Evolutionary conservation across 2,113 vertebrate species (phyloP).

Genomic region (Apaloderma vittatum): DNA sequence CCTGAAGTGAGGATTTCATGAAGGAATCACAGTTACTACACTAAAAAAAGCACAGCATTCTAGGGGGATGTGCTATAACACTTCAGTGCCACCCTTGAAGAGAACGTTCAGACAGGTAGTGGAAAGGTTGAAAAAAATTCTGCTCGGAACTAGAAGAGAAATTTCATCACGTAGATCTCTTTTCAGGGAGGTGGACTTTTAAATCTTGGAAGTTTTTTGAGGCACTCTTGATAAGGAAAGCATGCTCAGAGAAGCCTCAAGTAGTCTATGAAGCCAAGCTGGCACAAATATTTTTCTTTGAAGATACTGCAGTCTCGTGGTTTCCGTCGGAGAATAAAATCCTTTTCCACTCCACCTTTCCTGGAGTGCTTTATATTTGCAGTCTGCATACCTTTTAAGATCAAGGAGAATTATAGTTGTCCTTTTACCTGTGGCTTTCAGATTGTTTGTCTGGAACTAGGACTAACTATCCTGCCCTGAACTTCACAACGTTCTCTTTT

Average conservation of each 20-base stretch:
- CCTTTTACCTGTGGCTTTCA: not conserved
- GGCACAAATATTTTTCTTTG: not conserved
- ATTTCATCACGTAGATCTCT: not conserved
- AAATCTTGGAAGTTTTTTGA: not conserved
- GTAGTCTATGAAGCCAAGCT: not conserved
- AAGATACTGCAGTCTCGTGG: not conserved
- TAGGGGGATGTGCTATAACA: not conserved
- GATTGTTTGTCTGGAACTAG: not conserved
- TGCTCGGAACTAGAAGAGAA: not conserved
- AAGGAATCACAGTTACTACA: not conserved
- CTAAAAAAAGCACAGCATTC: not conserved
- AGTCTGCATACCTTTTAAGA: not conserved
- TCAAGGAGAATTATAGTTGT: not conserved
- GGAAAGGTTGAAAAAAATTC: not conserved
- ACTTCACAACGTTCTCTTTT: not conserved
- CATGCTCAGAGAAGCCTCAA: not conserved
- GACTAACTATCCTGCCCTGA: not conserved
- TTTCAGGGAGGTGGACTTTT: not conserved
- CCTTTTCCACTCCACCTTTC: not conserved
- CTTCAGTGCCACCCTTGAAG: not conserved
- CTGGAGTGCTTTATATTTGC: not conserved
- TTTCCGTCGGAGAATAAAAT: not conserved
- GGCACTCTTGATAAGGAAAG: not conserved
- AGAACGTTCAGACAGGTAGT: not conserved
- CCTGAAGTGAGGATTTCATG: not conserved